A percentile compares a stretch with the other conserved stretches of the same genome.
phyloP scores from a whole-genome alignment of 2,888 invertebrate species.

The Mesodorylaimus sp. region DNA sequence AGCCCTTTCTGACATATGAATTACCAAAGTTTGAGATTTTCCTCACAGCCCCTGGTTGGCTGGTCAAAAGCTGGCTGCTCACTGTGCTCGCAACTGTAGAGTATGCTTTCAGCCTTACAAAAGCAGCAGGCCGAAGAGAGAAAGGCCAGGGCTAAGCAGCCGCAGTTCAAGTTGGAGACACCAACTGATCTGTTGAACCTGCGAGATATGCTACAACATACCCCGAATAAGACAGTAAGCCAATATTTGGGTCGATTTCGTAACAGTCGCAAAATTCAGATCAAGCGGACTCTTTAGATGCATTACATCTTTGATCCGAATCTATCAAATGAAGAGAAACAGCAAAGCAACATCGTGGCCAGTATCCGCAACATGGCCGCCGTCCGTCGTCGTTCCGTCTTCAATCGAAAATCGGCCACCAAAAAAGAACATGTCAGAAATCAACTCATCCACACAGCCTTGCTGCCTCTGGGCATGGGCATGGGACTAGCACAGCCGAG shows the following conservation, averaged over 20 bases:
- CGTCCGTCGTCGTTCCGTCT: too few species aligned
- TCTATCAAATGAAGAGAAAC: too few species aligned
- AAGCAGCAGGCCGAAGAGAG: not conserved
- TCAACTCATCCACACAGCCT: not conserved
- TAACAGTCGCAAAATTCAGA: not conserved
- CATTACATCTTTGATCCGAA: not conserved
- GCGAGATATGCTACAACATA: not conserved
- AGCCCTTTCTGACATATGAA: too few species aligned
- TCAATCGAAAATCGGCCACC: too few species aligned
- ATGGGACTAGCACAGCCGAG: too few species aligned
- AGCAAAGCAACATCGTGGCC: too few species aligned
- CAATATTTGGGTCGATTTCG: not conserved
- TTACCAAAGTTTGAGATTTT: too few species aligned
- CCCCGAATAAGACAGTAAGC: not conserved
- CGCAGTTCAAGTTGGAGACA: not conserved
- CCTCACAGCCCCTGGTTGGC: too few species aligned
- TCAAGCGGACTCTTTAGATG: not conserved
- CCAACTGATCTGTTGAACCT: not conserved
- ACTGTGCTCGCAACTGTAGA: not conserved
- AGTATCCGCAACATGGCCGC: too few species aligned
- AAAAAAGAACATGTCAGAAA: too few species aligned
- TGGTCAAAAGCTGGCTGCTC: not conserved
- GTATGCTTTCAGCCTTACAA: not conserved
- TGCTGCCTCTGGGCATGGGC: constrained; percentile 2
- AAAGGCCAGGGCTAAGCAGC: not conserved